Percentiles rank a stretch among this genome's conserved stretches.
Evolutionary conservation across 92 coral and sea anemone species (phyloP).

Genomic region (Metridium senile): DNA sequence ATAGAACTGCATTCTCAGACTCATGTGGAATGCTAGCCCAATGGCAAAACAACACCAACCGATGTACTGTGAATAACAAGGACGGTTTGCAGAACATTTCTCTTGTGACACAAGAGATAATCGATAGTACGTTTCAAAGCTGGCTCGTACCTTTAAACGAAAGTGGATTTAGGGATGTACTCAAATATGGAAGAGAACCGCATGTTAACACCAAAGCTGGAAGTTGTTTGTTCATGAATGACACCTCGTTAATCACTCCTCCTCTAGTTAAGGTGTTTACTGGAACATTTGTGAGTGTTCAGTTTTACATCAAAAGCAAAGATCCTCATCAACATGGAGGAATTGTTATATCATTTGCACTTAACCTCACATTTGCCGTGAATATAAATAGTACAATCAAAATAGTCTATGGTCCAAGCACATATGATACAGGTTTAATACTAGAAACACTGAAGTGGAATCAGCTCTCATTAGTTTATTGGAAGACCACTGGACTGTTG

Average conservation of each 20-base stretch:
- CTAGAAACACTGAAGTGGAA: constrained; percentile 51
- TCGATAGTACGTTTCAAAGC: constrained; percentile 34
- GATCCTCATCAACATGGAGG: constrained; percentile 28
- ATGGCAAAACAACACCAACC: constrained; percentile 13
- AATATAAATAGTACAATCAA: constrained; percentile 44
- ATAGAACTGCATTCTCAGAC: constrained; percentile 52
- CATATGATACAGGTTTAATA: constrained; percentile 31
- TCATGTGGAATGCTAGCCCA: constrained; percentile 65
- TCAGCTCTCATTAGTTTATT: constrained; percentile 57
- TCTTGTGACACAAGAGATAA: constrained; percentile 29
- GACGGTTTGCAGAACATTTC: constrained; percentile 34
- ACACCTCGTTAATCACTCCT: constrained; percentile 47
- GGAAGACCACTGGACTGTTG: constrained; percentile 41
- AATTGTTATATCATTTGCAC: constrained; percentile 49
- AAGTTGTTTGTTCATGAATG: constrained; percentile 52
- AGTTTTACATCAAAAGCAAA: constrained; percentile 51
- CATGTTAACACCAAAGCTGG: constrained; percentile 44
- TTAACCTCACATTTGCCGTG: constrained; percentile 50
- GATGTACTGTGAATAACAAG: constrained; percentile 30
- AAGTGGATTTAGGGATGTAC: constrained; percentile 44
- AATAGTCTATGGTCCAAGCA: constrained; percentile 39
- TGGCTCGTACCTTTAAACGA: constrained; percentile 57
- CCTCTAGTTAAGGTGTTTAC: constrained; percentile 32
- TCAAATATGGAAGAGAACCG: constrained; percentile 56
- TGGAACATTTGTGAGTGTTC: constrained; percentile 47